These are phyloP conservation scores for Drosophila parvula DNA, from an alignment of 1,140 invertebrate genomes.

Conservation along the genomic window DNA sequence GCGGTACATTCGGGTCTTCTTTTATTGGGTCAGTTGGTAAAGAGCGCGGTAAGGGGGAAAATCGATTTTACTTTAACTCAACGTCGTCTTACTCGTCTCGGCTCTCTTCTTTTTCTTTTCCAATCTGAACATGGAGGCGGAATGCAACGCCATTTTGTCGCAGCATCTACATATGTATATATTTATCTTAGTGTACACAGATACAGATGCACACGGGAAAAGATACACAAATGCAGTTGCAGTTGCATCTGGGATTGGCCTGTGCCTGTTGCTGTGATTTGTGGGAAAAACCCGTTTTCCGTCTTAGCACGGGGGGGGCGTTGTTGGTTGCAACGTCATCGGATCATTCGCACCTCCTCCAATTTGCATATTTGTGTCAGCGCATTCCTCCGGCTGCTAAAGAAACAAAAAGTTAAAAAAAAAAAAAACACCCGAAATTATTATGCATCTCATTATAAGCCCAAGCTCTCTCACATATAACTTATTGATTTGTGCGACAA, in stretches of 20 bases:
- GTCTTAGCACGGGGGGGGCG: too few species aligned
- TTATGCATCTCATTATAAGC: constrained; percentile 53
- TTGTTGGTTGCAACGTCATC: neutral
- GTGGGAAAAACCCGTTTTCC: constrained; percentile 35
- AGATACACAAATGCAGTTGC: neutral
- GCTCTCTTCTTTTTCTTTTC: neutral
- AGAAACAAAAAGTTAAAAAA: constrained; percentile 9
- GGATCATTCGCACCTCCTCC: constrained; percentile 1
- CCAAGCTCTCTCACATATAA: constrained; percentile 51
- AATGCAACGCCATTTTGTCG: constrained; percentile 28
- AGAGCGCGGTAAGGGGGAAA: neutral
- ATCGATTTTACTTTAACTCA: constrained; percentile 13
- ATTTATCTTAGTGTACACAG: neutral
- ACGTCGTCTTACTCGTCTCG: too few species aligned
- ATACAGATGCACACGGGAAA: constrained; percentile 17
- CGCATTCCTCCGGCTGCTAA: constrained; percentile 11
- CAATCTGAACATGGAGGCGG: neutral
- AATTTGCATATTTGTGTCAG: constrained; percentile 12
- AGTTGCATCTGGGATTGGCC: constrained; percentile 31
- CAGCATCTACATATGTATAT: constrained; percentile 28
- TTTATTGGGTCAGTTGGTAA: constrained; percentile 11
- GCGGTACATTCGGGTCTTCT: neutral
- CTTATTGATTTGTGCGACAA: constrained; percentile 51
- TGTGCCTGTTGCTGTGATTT: constrained; percentile 36
- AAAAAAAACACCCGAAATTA: constrained; percentile 18